Evolutionary conservation across 2,888 invertebrate species (phyloP).

Genomic region (Parthenolecanium corni): DNA sequence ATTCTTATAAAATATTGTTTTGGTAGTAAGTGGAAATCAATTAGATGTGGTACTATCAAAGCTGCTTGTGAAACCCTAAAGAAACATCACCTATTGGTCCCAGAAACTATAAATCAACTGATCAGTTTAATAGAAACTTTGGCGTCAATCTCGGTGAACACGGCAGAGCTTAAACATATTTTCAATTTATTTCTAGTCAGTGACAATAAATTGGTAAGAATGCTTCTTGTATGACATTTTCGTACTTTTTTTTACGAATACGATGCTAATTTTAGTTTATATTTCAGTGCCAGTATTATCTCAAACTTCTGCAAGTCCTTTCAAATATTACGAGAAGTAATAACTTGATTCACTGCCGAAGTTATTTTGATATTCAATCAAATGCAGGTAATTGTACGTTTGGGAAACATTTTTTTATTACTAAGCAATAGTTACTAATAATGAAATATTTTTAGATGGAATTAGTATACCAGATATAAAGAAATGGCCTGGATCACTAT

Average conservation of each 20-base stretch:
- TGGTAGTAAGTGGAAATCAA: slow-evolving; percentile 45
- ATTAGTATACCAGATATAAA: slow-evolving; percentile 46
- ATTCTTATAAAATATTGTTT: slow-evolving; percentile 21
- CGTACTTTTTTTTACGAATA: background rate
- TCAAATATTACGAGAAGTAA: slow-evolving; percentile 36
- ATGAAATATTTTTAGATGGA: slow-evolving; percentile 39
- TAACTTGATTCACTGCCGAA: slow-evolving; percentile 29
- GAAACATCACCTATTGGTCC: slow-evolving; percentile 39
- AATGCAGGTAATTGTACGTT: slow-evolving; percentile 28
- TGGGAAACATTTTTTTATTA: background rate
- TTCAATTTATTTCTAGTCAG: slow-evolving; percentile 40
- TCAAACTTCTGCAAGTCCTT: slow-evolving; percentile 38
- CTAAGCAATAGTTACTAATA: background rate
- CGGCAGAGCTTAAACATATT: slow-evolving; percentile 47
- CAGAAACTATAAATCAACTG: slow-evolving; percentile 42
- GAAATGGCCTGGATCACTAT: slow-evolving; percentile 47
- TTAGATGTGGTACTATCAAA: slow-evolving; percentile 43
- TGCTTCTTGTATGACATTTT: background rate
- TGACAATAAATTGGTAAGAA: slow-evolving; percentile 37
- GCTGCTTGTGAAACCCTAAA: slow-evolving; percentile 42
- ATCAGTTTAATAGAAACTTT: slow-evolving; percentile 46
- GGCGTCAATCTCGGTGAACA: slow-evolving; percentile 46
- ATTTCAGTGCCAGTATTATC: slow-evolving; percentile 38
- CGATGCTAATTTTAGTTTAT: background rate
- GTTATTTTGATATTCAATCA: slow-evolving; percentile 31